Percentiles rank a stretch among this genome's conserved stretches.
Evolutionary conservation across 2,888 invertebrate genomes (phyloP).

Genomic region (Drosophila atripex): DNA sequence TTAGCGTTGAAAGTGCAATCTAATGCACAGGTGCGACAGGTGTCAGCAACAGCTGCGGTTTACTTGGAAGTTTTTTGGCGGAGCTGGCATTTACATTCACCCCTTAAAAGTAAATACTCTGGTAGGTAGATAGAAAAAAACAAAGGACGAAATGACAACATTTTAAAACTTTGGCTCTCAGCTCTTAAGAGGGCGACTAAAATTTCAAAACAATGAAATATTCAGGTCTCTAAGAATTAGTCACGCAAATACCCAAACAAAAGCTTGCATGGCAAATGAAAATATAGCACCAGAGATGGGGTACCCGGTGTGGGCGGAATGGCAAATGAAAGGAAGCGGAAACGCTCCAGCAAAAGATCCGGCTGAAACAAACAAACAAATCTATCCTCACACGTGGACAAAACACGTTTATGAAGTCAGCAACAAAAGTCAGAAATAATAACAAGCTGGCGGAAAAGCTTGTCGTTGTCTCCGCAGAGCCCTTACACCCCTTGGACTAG

Average conservation of each 20-base stretch:
- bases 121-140: neutral
- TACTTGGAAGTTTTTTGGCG: constrained; percentile 18
- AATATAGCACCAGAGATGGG: constrained; percentile 3
- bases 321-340: constrained; percentile 69
- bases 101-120: neutral
- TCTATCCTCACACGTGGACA: constrained; percentile 20
- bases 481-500: neutral
- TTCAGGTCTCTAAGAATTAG: constrained; percentile 24
- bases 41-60: constrained; percentile 26
- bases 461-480: constrained; percentile 22
- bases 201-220: constrained; percentile 12
- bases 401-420: constrained; percentile 59
- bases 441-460: constrained; percentile 52
- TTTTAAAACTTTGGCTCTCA: neutral
- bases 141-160: constrained; percentile 7
- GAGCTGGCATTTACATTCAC: constrained; percentile 12
- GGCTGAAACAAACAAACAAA: constrained; percentile 19
- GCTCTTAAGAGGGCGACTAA: constrained; percentile 7
- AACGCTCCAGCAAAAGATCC: constrained; percentile 63
- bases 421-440: constrained; percentile 66
- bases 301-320: constrained; percentile 35
- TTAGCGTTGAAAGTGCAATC: constrained; percentile 5
- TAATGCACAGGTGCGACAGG: constrained; percentile 28
- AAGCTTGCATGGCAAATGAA: constrained; percentile 22
- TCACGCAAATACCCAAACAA: constrained; percentile 25